Evolutionary conservation across 2,797 vertebrate genomes (phyloP).

Genomic region (Lates japonicus): DNA sequence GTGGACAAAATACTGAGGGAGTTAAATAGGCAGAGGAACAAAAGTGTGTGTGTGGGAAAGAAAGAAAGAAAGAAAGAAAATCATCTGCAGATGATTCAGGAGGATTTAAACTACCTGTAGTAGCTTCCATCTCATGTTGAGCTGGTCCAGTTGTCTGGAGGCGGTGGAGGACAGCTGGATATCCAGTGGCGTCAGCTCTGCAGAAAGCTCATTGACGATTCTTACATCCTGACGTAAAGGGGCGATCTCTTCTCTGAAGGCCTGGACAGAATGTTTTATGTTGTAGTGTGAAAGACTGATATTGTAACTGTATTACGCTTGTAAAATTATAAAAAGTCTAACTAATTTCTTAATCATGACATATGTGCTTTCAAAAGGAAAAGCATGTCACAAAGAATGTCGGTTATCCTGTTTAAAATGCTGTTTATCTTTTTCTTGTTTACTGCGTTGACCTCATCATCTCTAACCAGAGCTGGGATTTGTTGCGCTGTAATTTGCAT

Average conservation of each 20-base stretch:
- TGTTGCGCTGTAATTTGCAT: constrained; percentile 20
- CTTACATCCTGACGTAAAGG: constrained; percentile 93
- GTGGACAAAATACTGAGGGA: constrained; percentile 31
- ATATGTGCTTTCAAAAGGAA: background rate
- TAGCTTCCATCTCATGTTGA: constrained; percentile 96
- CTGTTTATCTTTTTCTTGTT: constrained; percentile 19
- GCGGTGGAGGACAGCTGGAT: constrained; percentile 94
- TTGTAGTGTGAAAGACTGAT: background rate
- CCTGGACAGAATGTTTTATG: constrained; percentile 71
- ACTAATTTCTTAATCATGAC: constrained; percentile 9
- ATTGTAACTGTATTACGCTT: background rate
- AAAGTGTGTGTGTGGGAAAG: background rate
- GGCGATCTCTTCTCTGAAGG: constrained; percentile 92
- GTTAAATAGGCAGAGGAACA: background rate
- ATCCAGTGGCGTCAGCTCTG: constrained; percentile 92
- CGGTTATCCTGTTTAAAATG: constrained; percentile 2
- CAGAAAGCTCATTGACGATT: constrained; percentile 92
- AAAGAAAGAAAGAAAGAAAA: no score
- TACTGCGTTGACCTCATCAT: constrained; percentile 24
- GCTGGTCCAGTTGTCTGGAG: constrained; percentile 94
- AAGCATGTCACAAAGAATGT: background rate
- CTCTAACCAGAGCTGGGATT: constrained; percentile 25
- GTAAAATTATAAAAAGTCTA: background rate
- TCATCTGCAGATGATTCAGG: background rate
- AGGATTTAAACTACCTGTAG: constrained; percentile 88